A percentile compares a stretch with the other conserved stretches of the same genome.
These are phyloP conservation scores for Drosophila neocordata DNA, from an alignment of 1,140 invertebrate species.

Conservation along the genomic window DNA sequence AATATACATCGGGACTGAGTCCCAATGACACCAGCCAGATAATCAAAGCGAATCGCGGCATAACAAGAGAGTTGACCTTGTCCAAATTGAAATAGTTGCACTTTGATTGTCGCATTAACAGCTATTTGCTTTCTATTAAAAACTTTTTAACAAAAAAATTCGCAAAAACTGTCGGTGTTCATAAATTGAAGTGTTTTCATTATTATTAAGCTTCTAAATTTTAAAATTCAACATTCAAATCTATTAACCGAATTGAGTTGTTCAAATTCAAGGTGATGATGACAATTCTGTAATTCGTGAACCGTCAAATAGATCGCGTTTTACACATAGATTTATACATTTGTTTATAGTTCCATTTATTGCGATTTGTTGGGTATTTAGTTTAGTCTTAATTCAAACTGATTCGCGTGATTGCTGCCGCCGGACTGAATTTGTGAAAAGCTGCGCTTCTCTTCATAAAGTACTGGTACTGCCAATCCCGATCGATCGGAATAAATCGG, in stretches of 20 bases:
- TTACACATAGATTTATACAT: constrained; percentile 43
- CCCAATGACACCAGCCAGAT: background rate
- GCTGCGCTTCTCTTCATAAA: constrained; percentile 38
- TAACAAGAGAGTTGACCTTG: constrained; percentile 54
- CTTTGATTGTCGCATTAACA: constrained; percentile 65
- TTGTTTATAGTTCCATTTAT: constrained; percentile 5
- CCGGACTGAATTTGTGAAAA: constrained; percentile 48
- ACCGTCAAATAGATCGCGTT: constrained; percentile 50
- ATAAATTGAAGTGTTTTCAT: constrained; percentile 69
- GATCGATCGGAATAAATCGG: constrained; percentile 55
- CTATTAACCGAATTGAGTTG: constrained; percentile 48
- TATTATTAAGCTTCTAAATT: constrained; percentile 46
- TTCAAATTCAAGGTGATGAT: constrained; percentile 59
- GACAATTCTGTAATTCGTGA: constrained; percentile 60
- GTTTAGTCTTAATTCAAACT: constrained; percentile 31
- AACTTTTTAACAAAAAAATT: constrained; percentile 53
- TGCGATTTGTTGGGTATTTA: constrained; percentile 10
- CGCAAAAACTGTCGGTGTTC: constrained; percentile 45
- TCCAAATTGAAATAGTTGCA: constrained; percentile 55
- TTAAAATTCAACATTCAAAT: constrained; percentile 31
- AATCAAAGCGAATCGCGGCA: constrained; percentile 31
- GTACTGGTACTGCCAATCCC: constrained; percentile 33
- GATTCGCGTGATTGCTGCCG: constrained; percentile 63
- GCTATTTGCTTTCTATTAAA: constrained; percentile 31
- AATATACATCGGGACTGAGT: constrained; percentile 2